Conservation (phyloP, 2,113 vertebrate genomes). For the Rattus norvegicus region GRCr8 NC_086021.1:122000501-122001000, state of each 20-base stretch:
- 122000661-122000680: not conserved
- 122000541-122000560: not conserved
- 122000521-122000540: not conserved
- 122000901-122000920: not conserved
- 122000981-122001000: constrained; percentile 1
- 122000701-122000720: not conserved
- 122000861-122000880: too few species aligned
- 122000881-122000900: too few species aligned
- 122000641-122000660: not conserved
- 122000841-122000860: too few species aligned
- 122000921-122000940: not conserved
- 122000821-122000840: too few species aligned
- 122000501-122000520: not conserved
- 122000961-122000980: not conserved
- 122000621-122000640: not conserved
- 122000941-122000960: not conserved
- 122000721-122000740: not conserved
- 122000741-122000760: not conserved
- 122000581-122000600: not conserved
- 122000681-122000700: not conserved
- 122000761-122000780: not conserved
- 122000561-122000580: not conserved
- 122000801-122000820: not conserved
- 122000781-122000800: not conserved
- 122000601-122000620: not conserved